phyloP scores from a whole-genome alignment of 2,113 vertebrate genomes.

The Gasterosteus aculeatus region DNA sequence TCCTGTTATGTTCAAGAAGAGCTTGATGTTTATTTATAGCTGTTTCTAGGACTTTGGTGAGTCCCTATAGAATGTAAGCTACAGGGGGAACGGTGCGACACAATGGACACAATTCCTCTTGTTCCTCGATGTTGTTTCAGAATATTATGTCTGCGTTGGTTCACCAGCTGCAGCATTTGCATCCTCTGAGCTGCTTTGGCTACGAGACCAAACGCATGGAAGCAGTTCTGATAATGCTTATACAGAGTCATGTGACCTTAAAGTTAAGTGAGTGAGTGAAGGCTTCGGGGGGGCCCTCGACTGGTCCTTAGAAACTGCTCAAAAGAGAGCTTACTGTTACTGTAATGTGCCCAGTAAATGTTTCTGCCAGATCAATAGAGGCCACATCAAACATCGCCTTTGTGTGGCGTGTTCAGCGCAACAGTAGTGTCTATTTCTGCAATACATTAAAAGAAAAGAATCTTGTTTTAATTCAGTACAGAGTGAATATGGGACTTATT shows the following conservation, averaged over 20 bases:
- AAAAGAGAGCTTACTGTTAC: background rate
- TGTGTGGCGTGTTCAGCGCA: background rate
- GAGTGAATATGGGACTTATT: background rate
- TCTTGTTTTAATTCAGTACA: no score
- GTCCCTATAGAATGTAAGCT: constrained; percentile 52
- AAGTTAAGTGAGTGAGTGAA: constrained; percentile 2
- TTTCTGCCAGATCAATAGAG: constrained; percentile 23
- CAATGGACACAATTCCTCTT: constrained; percentile 63
- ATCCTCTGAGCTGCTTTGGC: constrained; percentile 6
- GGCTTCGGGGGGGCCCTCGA: background rate
- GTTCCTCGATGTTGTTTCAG: constrained; percentile 11
- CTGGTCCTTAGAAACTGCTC: background rate
- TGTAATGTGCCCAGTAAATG: constrained; percentile 3
- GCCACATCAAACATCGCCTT: background rate
- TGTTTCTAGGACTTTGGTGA: constrained; percentile 15
- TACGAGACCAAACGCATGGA: constrained; percentile 6
- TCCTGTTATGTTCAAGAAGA: constrained; percentile 60
- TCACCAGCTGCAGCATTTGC: constrained; percentile 34
- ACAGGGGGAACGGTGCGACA: constrained; percentile 39
- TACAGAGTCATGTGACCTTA: constrained; percentile 12
- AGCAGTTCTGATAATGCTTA: background rate
- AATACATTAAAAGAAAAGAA: background rate
- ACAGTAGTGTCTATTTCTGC: background rate
- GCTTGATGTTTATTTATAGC: constrained; percentile 33
- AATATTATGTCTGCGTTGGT: constrained; percentile 33